Evolutionary conservation across 2,113 vertebrate genomes (phyloP).

Genomic region (Syngnathoides biaculeatus): DNA sequence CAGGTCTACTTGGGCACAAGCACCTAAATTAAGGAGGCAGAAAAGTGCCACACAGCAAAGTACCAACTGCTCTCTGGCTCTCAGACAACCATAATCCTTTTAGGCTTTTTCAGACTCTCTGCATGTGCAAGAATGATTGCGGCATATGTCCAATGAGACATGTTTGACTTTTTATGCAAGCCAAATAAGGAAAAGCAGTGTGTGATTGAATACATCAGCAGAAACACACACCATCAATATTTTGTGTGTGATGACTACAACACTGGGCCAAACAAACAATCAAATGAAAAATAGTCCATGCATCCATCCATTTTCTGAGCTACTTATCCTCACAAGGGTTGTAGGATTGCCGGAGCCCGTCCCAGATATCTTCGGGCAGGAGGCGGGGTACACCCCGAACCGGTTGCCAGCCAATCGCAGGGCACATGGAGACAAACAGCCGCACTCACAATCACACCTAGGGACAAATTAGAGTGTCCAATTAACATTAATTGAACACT

Average conservation of each 20-base stretch:
- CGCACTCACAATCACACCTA: too few species aligned
- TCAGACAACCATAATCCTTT: conserved; percentile 10
- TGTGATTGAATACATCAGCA: neutral
- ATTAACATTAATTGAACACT: too few species aligned
- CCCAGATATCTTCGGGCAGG: too few species aligned
- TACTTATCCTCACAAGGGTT: too few species aligned
- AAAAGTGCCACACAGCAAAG: conserved; percentile 16
- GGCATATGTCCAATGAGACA: conserved; percentile 1
- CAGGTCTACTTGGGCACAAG: neutral
- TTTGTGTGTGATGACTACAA: neutral
- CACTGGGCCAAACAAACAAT: too few species aligned
- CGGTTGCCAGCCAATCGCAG: too few species aligned
- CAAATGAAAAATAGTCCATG: too few species aligned
- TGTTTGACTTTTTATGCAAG: conserved; percentile 7
- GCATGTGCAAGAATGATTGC: conserved; percentile 7
- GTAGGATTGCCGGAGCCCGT: too few species aligned
- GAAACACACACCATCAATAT: neutral
- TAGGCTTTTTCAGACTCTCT: conserved; percentile 11
- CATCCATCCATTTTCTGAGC: too few species aligned
- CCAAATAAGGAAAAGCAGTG: neutral
- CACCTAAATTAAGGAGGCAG: conserved; percentile 20
- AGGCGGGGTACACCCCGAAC: too few species aligned
- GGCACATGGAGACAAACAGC: too few species aligned
- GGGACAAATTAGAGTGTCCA: too few species aligned
- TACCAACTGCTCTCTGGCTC: conserved; percentile 2